Percentiles rank a stretch among this genome's conserved stretches.
Conservation (phyloP, 1,140 invertebrate genomes). For the Epicauta chinensis region DNA sequence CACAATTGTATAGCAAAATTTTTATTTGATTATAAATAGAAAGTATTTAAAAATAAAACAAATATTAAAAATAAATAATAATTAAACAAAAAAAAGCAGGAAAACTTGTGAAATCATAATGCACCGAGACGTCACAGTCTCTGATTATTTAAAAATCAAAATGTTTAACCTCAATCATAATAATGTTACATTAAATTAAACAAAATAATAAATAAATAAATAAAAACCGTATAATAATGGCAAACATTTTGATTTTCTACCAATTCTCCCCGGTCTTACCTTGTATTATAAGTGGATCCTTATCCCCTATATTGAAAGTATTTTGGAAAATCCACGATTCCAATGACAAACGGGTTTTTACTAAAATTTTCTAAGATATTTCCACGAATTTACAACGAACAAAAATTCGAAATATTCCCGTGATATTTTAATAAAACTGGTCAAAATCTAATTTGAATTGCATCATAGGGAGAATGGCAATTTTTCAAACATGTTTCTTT, state of each 20-base stretch:
- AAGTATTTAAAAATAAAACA: slow-evolving; percentile 22
- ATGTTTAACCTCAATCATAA: slow-evolving; percentile 18
- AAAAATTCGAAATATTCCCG: too few species aligned
- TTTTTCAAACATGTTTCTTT: slow-evolving; percentile 9
- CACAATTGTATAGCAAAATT: slow-evolving; percentile 37
- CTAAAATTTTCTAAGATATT: too few species aligned
- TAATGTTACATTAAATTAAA: neutral
- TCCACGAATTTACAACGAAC: too few species aligned
- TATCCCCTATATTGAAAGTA: too few species aligned
- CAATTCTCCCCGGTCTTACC: slow-evolving; percentile 39
- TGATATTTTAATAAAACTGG: too few species aligned
- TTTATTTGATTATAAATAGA: neutral
- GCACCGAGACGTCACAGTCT: slow-evolving; percentile 39
- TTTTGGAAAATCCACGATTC: too few species aligned
- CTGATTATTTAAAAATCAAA: slow-evolving; percentile 33
- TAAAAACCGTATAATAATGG: neutral
- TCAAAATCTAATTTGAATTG: neutral
- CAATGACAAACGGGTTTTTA: too few species aligned
- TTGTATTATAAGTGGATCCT: slow-evolving; percentile 10
- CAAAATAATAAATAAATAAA: neutral
- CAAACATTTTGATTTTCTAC: slow-evolving; percentile 34
- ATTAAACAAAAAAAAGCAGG: slow-evolving; percentile 24
- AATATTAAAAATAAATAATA: slow-evolving; percentile 24
- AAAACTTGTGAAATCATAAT: slow-evolving; percentile 20
- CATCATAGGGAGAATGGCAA: slow-evolving; percentile 28